Conservation (phyloP, 1,140 invertebrate species). For the Stenopsyche tienmushanensis region DNA sequence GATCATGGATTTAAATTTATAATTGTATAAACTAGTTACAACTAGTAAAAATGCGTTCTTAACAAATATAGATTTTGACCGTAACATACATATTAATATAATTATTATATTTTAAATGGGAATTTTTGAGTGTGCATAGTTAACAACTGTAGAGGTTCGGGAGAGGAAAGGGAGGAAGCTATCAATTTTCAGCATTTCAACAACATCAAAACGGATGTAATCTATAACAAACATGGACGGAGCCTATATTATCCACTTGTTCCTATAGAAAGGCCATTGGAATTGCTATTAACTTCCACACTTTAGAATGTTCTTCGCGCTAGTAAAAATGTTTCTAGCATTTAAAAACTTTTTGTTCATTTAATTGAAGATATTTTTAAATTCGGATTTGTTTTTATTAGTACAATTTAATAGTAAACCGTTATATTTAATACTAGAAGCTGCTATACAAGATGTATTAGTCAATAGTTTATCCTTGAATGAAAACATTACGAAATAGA, state of each 20-base stretch:
- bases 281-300: conserved; percentile 22
- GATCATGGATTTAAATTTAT: too few species aligned
- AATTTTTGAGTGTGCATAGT: conserved; percentile 10
- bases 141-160: conserved; percentile 18
- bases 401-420: not conserved
- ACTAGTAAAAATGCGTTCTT: too few species aligned
- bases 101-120: too few species aligned
- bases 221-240: conserved; percentile 23
- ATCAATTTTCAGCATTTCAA: not conserved
- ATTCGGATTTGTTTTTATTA: conserved; percentile 19
- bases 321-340: too few species aligned
- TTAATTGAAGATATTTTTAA: conserved; percentile 8
- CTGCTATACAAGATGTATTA: not conserved
- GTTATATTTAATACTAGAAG: not conserved
- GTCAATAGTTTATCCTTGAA: not conserved
- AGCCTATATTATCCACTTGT: conserved; percentile 29
- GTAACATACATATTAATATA: too few species aligned
- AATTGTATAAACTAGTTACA: too few species aligned
- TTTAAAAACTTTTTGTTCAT: not conserved
- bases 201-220: conserved; percentile 14
- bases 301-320: too few species aligned
- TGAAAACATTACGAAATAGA: not conserved
- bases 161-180: not conserved
- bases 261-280: conserved; percentile 21
- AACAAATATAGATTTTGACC: too few species aligned